Base-by-base conservation (phyloP, 2,888 invertebrate genomes). In the Nymphalis polychloros region DNA sequence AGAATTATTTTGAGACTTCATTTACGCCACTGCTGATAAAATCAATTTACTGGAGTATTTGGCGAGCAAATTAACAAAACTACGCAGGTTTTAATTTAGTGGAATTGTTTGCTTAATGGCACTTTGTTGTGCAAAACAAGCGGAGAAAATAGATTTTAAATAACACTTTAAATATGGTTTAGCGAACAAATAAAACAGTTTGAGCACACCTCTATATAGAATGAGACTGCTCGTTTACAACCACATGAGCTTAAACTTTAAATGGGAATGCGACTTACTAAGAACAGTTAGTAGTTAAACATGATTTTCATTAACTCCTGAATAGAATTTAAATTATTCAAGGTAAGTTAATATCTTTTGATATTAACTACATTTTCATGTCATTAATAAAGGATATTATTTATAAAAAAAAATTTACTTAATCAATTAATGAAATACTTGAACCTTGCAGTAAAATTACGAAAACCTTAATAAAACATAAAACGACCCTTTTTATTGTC, bases 141-240 rank as follows among this genome's bases (percentile, higher is more conserved):
- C 41, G 13, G 13, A 13, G 52, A 50, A 52, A 52, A 59, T 46
- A 64, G 41, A 35, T 65, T 41, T 59, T 59, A 65, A 59, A 59
- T 65, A 52, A 65, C 65, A 64, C 59, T 65, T 59, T 41, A 27
- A 65, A 31, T 31, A 52, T 60, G 59, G 47, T 60, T 66, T 16
- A 66, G 50, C 64, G 55, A 27, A 20, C 50, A 59, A 64, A 49
- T 64, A 59, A 64, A 64, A 59, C 35, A 59, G 23, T 64, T 64
- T 59, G 59, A 47, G 46, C 53, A 60, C 23, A 55, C 53, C 27
- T 41, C 52, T 6, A 52, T 31, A 31, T 55, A 31, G 8, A 53
- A 27, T 7, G n/a, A 66, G 60, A 46, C 49, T 59, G 59, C 49
- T 60, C 53, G 46, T 52, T 65, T 47, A 66, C 59, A 35, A 53